These are phyloP conservation scores for Protobothrops flavoviridis DNA, from an alignment of 2,113 vertebrate genomes.

Conservation along the genomic window DNA sequence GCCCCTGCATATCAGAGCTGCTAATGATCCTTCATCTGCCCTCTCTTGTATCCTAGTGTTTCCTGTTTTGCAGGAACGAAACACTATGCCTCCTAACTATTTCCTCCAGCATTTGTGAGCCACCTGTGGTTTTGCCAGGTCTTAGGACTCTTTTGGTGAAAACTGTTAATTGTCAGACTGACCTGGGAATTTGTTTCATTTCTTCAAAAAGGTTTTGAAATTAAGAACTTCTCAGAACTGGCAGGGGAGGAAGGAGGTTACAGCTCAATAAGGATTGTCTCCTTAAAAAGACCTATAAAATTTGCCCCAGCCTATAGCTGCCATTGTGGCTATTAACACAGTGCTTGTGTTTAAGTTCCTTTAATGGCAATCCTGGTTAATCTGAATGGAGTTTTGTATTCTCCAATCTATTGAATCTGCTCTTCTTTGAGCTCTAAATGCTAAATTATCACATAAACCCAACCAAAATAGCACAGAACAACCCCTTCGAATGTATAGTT, in stretches of 20 bases:
- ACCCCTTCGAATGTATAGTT: slow-evolving; percentile 3
- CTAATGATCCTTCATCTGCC: slow-evolving; percentile 14
- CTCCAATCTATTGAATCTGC: neutral
- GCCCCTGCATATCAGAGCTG: slow-evolving; percentile 47
- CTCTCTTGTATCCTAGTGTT: slow-evolving; percentile 6
- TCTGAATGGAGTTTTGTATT: neutral
- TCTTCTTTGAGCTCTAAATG: neutral
- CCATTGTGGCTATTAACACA: slow-evolving; percentile 6
- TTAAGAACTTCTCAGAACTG: neutral
- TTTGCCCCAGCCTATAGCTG: neutral
- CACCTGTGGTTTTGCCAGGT: neutral
- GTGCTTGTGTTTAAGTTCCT: neutral
- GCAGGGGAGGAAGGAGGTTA: neutral
- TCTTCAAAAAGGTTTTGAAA: slow-evolving; percentile 12
- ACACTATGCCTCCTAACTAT: neutral
- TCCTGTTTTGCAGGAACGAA: slow-evolving; percentile 14
- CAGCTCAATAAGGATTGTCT: neutral
- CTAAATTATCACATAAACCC: neutral
- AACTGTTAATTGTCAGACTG: neutral
- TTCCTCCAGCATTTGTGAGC: slow-evolving; percentile 37
- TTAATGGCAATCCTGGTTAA: neutral
- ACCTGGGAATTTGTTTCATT: neutral
- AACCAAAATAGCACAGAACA: neutral
- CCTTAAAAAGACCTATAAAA: neutral
- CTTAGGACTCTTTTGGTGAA: neutral